Evolutionary conservation across 2,888 invertebrate genomes (phyloP), one percentile per base, ranked within the genome.

Genomic region (Isotomurus palustris): DNA sequence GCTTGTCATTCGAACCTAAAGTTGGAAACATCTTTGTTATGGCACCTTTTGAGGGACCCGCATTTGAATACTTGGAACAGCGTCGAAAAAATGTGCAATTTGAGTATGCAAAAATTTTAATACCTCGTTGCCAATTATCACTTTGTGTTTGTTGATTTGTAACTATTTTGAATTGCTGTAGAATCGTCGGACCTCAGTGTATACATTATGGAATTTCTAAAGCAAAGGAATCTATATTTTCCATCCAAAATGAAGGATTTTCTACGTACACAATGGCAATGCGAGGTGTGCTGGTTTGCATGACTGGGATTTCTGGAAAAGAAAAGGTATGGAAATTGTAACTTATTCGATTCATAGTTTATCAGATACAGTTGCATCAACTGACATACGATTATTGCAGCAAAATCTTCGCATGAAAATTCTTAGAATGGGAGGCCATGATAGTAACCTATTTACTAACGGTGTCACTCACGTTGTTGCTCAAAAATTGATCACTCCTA

Each of bases 101-200:
- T n/a, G n/a, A n/a, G n/a, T n/a, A n/a, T n/a, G n/a, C n/a, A n/a
- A n/a, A n/a, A n/a, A n/a, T n/a, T n/a, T n/a, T n/a, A n/a, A n/a
- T n/a, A n/a, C 8, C n/a, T 27, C 14, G 5, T 14, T 3, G 38
- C 17, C n/a, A 25, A 10, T 36, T 51, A 10, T 17, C 19, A 3
- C 27, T 2, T 17, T 27, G 2, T 17, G 25, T n/a, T 38, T 10
- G 17, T 38, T 32, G 48, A 32, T 47, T 32, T 51, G 50, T 45
- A 58, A 51, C 24, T 49, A 56, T 52, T 28, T 67, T 68, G 43
- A 19, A 72, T 52, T 74, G 71, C 70, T 79, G 74, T 75, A 90
- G 91, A 73, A 80, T 93, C 64, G 79, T 91, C 58, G 92, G 93
- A 0, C 90, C 93, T 1, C 81, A 84, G 53, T 92, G 91, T 73